Evolutionary conservation across 2,888 invertebrate genomes (phyloP).

Genomic region (Eugnorisma glareosa): DNA sequence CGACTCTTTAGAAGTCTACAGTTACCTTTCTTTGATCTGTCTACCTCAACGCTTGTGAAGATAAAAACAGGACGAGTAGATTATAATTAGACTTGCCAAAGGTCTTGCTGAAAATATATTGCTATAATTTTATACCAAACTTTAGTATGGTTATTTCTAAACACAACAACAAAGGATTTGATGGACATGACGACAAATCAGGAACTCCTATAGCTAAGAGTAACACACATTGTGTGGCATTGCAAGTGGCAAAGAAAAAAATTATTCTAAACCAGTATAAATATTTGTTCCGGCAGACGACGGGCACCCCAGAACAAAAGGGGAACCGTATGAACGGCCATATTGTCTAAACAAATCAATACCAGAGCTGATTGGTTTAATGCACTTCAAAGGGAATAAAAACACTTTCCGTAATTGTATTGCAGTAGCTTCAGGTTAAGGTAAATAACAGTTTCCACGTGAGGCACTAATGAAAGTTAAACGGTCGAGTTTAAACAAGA

Average conservation of each 20-base stretch:
- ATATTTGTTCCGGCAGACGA: conserved; percentile 49
- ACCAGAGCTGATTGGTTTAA: conserved; percentile 21
- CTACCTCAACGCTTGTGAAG: not conserved
- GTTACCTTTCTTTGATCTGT: conserved; percentile 32
- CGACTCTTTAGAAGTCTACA: conserved; percentile 27
- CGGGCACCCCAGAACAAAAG: conserved; percentile 18
- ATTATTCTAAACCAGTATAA: conserved; percentile 25
- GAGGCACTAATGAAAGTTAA: conserved; percentile 40
- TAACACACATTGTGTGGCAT: conserved; percentile 1
- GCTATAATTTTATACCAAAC: not conserved
- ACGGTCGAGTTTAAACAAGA: conserved; percentile 14
- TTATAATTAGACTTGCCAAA: conserved; percentile 8
- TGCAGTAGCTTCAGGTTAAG: conserved; percentile 23
- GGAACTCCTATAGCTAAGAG: not conserved
- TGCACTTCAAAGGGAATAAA: conserved; percentile 30
- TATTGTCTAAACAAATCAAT: conserved; percentile 50
- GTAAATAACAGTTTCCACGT: conserved; percentile 28
- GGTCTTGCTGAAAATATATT: conserved; percentile 1
- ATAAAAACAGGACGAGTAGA: not conserved
- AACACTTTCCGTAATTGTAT: conserved; percentile 26
- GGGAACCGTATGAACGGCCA: conserved; percentile 19
- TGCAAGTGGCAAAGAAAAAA: conserved; percentile 18
- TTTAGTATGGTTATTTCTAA: not conserved
- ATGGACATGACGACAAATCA: not conserved
- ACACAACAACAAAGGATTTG: not conserved